Conservation (phyloP, 2,888 invertebrate genomes). For the Leptogaster cylindrica region DNA sequence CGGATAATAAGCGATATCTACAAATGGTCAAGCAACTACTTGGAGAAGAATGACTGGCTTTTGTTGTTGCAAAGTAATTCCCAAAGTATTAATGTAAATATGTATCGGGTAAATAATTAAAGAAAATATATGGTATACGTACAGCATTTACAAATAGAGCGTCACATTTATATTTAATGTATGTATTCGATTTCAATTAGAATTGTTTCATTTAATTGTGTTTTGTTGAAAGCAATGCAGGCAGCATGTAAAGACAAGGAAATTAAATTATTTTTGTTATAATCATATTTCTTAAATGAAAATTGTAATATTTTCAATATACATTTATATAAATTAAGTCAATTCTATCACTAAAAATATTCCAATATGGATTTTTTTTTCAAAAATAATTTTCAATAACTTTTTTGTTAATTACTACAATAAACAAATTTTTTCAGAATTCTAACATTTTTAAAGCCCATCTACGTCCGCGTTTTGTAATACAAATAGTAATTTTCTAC, state of each 20-base stretch:
- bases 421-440: no score
- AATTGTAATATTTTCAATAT: no score
- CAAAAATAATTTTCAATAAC: no score
- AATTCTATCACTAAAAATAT: no score
- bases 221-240: slow-evolving; percentile 21
- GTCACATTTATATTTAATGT: background rate
- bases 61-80: background rate
- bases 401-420: no score
- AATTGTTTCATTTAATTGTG: background rate
- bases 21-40: slow-evolving; percentile 42
- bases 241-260: slow-evolving; percentile 38
- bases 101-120: no score
- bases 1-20: slow-evolving; percentile 45
- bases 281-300: background rate
- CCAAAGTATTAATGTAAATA: no score
- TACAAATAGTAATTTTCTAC: no score
- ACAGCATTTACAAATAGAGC: slow-evolving; percentile 20
- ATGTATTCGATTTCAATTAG: slow-evolving; percentile 13
- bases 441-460: no score
- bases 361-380: no score
- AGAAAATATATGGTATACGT: slow-evolving; percentile 23
- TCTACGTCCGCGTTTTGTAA: no score
- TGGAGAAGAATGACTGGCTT: slow-evolving; percentile 37
- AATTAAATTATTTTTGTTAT: slow-evolving; percentile 23
- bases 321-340: no score